Base-by-base conservation (phyloP, 2,888 invertebrate genomes). In the Ochropleura plecta region DNA sequence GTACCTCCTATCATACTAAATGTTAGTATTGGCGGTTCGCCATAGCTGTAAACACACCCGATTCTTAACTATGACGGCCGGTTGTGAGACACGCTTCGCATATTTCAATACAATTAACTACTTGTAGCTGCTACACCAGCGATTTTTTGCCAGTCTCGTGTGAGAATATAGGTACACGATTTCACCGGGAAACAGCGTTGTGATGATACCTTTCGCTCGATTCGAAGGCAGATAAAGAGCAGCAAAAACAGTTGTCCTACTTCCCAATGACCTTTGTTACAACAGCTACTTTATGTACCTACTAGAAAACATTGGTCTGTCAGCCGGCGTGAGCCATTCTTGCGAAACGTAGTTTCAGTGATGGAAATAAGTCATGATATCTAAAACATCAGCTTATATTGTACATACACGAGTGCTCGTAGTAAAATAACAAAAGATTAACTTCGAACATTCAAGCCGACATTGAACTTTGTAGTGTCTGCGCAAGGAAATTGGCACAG, bases 171-270 rank as follows among this genome's bases (percentile, higher is more conserved):
- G n/a, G n/a, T n/a, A 92, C 88, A 90, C 93, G 95, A 95, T 96
- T 95, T 96, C 96, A 94, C 96, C 93, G 92, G 93, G 94, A 94
- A 94, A 93, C 93, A 88, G 84, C 86, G 87, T 88, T 90, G 90
- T 90, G 93, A 92, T 93, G 94, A 94, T 95, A 94, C 96, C 95
- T 96, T 96, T 95, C 95, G 95, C 95, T 96, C 93, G 93, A 94
- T 94, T 92, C 93, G 91, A 92, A 92, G 92, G 90, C 88, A 92
- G 93, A 94, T 94, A 93, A 91, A 92, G 92, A 94, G 91, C 92
- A 92, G 92, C 92, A 94, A 94, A 93, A 95, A 94, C 93, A 87
- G 87, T 89, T 93, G 95, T 92, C 91, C 95, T 87, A 95, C 93
- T 95, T 96, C 94, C 92, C 95, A 94, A 93, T 95, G 94, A 95